Evolutionary conservation across 2,113 vertebrate genomes (phyloP), one percentile per base, ranked within the genome.

Genomic region (Phylloscopus trochiloides): DNA sequence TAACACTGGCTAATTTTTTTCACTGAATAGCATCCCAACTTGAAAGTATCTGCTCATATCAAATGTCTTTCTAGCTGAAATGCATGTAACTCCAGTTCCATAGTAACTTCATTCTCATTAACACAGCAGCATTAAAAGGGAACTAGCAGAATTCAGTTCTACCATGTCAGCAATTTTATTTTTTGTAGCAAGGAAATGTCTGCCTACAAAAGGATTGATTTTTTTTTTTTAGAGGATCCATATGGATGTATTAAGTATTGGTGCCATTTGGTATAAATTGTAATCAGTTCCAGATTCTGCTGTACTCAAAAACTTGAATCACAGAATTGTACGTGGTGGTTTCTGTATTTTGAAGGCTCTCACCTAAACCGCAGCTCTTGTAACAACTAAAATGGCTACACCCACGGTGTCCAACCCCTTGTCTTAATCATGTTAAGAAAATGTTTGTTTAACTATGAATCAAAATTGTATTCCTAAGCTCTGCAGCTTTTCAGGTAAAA

Each of bases 211-310:
- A 88, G 25, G 72, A 92, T 22, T 68, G 38, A 36, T 40, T 36
- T 52, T 86, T 38, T 65, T 65, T 83, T 92, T 90, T 83, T 59
- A 63, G 36, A 66, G 58, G 59, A 85, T 91, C 75, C 57, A 51
- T 83, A 85, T 73, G 73, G 58, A 70, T 58, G 25, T 73, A 88
- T 57, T 91, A 90, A 67, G 18, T 71, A 76, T 36, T 91, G 88
- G 80, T 95, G 91, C 91, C 80, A 78, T 91, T 96, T 92, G 61
- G 91, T 94, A 85, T 89, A 81, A 96, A 92, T 9, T 81, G 77
- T 96, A 96, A 97, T 96, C 86, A 63, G 50, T 92, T 97, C 95
- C 95, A 97, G 92, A 92, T 65, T 67, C 48, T 12, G 36, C 83
- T 65, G 47, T 62, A 61, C 51, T 90, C 73, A 88, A 77, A 92